phyloP scores from a whole-genome alignment of 2,113 vertebrate genomes.

The Otus sunia region DNA sequence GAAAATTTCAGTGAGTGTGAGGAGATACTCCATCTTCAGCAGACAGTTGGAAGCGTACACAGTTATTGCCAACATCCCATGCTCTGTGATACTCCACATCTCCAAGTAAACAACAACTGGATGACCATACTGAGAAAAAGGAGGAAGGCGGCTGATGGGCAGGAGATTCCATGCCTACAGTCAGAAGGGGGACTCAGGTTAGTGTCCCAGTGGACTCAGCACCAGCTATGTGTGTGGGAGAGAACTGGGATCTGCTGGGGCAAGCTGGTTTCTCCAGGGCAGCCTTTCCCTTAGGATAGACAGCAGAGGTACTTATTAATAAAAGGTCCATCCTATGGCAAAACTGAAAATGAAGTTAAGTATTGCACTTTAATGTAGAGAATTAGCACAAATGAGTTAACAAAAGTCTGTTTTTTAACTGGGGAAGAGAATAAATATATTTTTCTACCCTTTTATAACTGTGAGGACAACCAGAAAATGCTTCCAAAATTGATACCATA shows the following conservation, averaged over 20 bases:
- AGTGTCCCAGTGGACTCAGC: not conserved
- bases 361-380: not conserved
- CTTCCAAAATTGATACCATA: slow-evolving; percentile 70
- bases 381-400: slow-evolving; percentile 24
- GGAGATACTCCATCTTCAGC: not conserved
- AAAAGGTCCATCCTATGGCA: not conserved
- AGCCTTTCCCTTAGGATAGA: not conserved
- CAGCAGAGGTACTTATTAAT: not conserved
- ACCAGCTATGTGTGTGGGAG: not conserved
- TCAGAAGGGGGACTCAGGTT: not conserved
- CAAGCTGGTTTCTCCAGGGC: not conserved
- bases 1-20: not conserved
- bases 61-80: not conserved
- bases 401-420: not conserved
- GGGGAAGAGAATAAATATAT: slow-evolving; percentile 3
- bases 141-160: not conserved
- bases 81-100: not conserved
- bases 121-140: not conserved
- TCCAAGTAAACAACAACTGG: not conserved
- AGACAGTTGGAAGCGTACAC: not conserved
- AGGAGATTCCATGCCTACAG: not conserved
- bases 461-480: slow-evolving; percentile 64
- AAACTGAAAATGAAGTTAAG: not conserved
- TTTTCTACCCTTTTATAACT: slow-evolving; percentile 58
- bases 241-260: not conserved